Evolutionary conservation across 2,113 vertebrate genomes (phyloP), one percentile per base, ranked within the genome.

Genomic region (Microcebus jonahi): DNA sequence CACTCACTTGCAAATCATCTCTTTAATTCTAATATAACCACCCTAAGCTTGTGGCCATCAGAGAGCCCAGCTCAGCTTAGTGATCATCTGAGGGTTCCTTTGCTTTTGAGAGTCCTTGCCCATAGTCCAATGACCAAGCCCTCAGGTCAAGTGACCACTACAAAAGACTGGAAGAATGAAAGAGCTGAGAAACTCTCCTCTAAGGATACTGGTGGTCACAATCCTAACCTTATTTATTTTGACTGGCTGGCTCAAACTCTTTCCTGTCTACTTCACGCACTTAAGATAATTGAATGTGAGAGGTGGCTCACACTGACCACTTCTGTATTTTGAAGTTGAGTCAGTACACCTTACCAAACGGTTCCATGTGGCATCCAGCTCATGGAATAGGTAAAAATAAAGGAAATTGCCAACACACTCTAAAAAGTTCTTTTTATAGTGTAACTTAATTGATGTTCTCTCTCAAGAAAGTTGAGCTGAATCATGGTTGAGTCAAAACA

Each of bases 261-360:
- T 96, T 93, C 96, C 97, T 77, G 88, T 71, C 94, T 61, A 8
- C 71, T 55, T 45, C 10, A 83, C 71, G 36, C 93, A 4, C 92
- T 96, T 89, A 76, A 67, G 95, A 70, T 95, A 94, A 98, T 21
- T 96, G 93, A 79, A 31, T 31, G 45, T 50, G n/a, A 8, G 11
- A 61, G 55, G 59, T 13, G 57, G 96, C 81, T 92, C 95, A 29
- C 63, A 1, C 67, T 96, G 89, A 93, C 92, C 89, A 29, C 95
- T 94, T 97, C 68, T 97, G 95, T 91, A 18, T 96, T 97, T 95
- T 95, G 90, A 93, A 94, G 61, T 4, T 97, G 91, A 65, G 86
- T 97, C 85, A 91, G 96, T 83, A 96, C 94, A 96, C 88, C 92
- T 95, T 8, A 88, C 61, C 67, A 83, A 92, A 93, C 1, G 6